These are phyloP conservation scores for Drosophila kanekoi DNA, from an alignment of 2,888 invertebrate genomes.

Conservation along the genomic window DNA sequence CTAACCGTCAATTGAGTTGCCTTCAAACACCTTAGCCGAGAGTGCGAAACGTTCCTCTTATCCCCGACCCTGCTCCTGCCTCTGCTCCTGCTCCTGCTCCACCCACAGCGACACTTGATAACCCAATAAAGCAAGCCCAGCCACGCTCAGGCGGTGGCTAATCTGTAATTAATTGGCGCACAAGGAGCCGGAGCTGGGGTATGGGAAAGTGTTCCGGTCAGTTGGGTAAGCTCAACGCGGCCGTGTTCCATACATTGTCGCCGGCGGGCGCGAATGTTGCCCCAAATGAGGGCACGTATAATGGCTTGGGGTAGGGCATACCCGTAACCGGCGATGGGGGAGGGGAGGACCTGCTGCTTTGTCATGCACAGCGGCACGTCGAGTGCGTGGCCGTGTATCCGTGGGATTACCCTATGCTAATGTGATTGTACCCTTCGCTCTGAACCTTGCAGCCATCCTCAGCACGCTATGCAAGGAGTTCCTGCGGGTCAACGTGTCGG, in stretches of 20 bases:
- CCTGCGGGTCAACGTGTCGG: slow-evolving; percentile 94
- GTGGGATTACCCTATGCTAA: slow-evolving; percentile 9
- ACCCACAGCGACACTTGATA: slow-evolving; percentile 49
- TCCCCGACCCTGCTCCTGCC: background rate
- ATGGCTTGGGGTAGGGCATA: background rate
- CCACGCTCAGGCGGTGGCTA: slow-evolving; percentile 60
- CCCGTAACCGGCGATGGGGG: background rate
- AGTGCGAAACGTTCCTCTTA: background rate
- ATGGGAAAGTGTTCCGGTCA: slow-evolving; percentile 26
- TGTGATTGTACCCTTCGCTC: slow-evolving; percentile 61
- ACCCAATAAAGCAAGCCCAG: slow-evolving; percentile 52
- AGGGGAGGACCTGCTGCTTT: background rate
- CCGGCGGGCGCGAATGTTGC: slow-evolving; percentile 16
- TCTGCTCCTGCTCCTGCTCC: background rate
- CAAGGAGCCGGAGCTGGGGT: slow-evolving; percentile 28
- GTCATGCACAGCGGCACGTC: background rate
- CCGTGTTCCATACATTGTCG: slow-evolving; percentile 20
- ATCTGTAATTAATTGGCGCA: slow-evolving; percentile 79
- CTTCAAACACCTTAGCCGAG: slow-evolving; percentile 17
- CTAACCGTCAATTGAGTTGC: slow-evolving; percentile 51
- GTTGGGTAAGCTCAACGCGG: slow-evolving; percentile 38
- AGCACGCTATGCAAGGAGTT: slow-evolving; percentile 95
- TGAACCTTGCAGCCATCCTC: slow-evolving; percentile 89
- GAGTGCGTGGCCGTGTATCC: background rate
- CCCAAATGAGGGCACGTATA: slow-evolving; percentile 33